Percentiles rank a stretch among this genome's conserved stretches.
These are phyloP conservation scores for Anhinga rufa DNA, from an alignment of 2,113 vertebrate species.

Conservation along the genomic window DNA sequence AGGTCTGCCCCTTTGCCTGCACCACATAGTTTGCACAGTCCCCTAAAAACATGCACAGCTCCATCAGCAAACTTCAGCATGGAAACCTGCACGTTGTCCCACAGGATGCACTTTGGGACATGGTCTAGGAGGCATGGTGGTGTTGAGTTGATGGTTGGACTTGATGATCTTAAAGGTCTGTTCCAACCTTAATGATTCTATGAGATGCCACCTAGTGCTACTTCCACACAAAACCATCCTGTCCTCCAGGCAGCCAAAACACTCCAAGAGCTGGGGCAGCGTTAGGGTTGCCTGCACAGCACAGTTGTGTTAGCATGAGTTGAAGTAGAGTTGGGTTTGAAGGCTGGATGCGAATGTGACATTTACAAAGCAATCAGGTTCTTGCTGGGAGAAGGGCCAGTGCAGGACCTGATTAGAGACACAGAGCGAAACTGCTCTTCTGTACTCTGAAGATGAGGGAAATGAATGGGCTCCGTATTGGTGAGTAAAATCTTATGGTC, in stretches of 20 bases:
- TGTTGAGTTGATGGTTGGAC: too few relatives aligned
- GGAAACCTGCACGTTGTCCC: not conserved
- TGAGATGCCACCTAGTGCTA: not conserved
- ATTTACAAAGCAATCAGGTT: not conserved
- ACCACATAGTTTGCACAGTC: not conserved
- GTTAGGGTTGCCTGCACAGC: accelerated
- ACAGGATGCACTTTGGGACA: too few relatives aligned
- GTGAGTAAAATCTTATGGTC: not conserved
- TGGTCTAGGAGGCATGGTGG: too few relatives aligned
- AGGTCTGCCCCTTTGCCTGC: not conserved
- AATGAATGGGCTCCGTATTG: not conserved
- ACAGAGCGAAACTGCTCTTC: not conserved
- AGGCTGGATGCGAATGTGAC: not conserved
- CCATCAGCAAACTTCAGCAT: not conserved
- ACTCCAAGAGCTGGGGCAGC: not conserved
- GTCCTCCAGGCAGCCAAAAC: not conserved
- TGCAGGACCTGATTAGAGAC: not conserved
- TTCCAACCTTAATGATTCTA: too few relatives aligned
- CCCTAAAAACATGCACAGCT: not conserved
- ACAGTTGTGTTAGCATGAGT: not conserved
- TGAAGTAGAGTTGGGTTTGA: not conserved
- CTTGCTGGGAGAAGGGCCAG: not conserved
- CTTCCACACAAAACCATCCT: not conserved
- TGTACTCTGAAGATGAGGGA: not conserved
- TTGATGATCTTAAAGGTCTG: too few relatives aligned